Conservation (phyloP, 2,888 invertebrate species). For the Nephrotoma appendiculata region DNA sequence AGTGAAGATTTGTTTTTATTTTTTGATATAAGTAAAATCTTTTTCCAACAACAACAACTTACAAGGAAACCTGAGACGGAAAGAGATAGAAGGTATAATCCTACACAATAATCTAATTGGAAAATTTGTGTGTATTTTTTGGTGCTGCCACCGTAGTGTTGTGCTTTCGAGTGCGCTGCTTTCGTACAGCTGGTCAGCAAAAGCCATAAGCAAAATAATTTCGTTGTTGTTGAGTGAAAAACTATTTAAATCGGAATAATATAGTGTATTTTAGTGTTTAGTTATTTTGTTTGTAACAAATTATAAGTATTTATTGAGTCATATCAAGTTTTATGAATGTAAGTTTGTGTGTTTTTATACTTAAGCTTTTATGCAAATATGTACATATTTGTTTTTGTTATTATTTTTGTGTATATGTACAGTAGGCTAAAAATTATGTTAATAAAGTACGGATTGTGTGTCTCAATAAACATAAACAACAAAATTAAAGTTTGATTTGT, state of each 20-base stretch:
- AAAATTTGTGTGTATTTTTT: background rate
- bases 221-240: too few species aligned
- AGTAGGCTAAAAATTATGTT: background rate
- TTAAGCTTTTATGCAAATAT: background rate
- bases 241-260: too few species aligned
- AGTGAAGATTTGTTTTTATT: background rate
- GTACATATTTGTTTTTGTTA: background rate
- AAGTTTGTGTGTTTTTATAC: background rate
- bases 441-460: background rate
- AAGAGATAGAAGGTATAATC: background rate
- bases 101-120: background rate
- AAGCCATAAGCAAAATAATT: too few species aligned
- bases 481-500: too few species aligned
- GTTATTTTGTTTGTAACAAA: background rate
- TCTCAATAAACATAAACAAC: too few species aligned
- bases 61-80: background rate
- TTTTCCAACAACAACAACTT: background rate
- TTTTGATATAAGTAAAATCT: background rate
- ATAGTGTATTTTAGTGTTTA: background rate
- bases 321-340: background rate
- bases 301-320: background rate
- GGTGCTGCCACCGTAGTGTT: background rate
- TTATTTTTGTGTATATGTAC: background rate
- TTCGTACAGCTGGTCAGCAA: too few species aligned
- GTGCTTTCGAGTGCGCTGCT: background rate